Evolutionary conservation across 2,797 vertebrate genomes (phyloP).

Genomic region (Phrynocephalus vlangalii): DNA sequence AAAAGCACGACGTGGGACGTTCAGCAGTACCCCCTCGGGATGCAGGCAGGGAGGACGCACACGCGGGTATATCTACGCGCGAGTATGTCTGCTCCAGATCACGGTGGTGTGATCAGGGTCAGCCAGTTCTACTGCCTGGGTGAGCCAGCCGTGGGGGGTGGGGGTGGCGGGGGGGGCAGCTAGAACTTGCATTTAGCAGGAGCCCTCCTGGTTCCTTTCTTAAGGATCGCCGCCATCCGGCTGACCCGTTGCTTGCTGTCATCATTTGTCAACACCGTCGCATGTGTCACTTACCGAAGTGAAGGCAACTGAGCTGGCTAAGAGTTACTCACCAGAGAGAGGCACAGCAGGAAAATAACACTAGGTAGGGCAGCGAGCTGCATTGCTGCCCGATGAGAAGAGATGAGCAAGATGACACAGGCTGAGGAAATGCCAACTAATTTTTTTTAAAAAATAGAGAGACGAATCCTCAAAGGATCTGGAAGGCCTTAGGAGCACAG

Average conservation of each 20-base stretch:
- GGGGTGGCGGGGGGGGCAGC: not conserved
- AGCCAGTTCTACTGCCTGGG: too few species aligned
- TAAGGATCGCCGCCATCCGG: not conserved
- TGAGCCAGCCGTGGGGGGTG: not conserved
- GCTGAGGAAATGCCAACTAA: not conserved
- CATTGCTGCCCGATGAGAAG: not conserved
- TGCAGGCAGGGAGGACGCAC: not conserved
- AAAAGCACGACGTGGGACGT: not conserved
- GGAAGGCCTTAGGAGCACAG: not conserved
- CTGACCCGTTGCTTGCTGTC: not conserved
- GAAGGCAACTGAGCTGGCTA: not conserved
- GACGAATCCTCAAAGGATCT: not conserved
- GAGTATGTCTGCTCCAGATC: too few species aligned
- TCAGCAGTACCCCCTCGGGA: not conserved
- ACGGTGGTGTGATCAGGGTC: not conserved
- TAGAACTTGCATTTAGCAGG: not conserved
- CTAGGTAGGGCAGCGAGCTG: not conserved
- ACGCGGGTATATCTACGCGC: too few species aligned
- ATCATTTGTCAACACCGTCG: not conserved
- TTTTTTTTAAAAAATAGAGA: not conserved
- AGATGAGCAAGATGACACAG: too few species aligned
- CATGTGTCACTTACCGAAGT: not conserved
- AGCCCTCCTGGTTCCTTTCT: not conserved
- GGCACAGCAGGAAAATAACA: conserved; percentile 1
- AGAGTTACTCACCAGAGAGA: conserved; percentile 26